Base-by-base conservation (phyloP, 2,888 invertebrate genomes). In the Metalampra italica region DNA sequence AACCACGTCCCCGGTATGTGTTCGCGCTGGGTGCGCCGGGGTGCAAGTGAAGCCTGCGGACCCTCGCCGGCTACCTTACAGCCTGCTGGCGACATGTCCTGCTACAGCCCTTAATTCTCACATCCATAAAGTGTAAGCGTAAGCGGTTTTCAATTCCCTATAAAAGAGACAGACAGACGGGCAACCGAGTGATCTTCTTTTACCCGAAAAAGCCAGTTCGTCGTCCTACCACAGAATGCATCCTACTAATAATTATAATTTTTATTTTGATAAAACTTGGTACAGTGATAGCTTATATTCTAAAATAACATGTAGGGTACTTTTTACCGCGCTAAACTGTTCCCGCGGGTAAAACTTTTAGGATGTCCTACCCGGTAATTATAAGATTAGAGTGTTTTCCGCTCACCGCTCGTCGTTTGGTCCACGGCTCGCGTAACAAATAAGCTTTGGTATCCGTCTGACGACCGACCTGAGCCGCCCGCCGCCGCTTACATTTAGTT, bases 41-140 rank as follows among this genome's bases (percentile, higher is more conserved):
- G 71, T 75, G 71, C 68, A 76, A 88, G 66, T 86, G 86, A 68
- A 53, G 59, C 65, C 57, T 57, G 54, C 52, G 51, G 62, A 58
- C 67, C 68, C 68, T 72, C 74, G 64, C 67, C 68, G 62, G 71
- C 64, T 63, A 64, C 65, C 64, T 64, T 60, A 60, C 57, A 54
- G 66, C 55, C 54, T 57, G 56, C 7, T 5, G 7, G 54, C 51
- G 64, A 64, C 67, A 65, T 66, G 66, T 68, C 54, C 60, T 63
- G 66, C 59, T 54, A 61, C 67, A 60, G 70, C 75, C 71, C 75
- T 76, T 71, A 71, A 76, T 68, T 68, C 63, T 56, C 59, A 53
- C 62, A 56, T 56, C 71, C 68, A 57, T 8, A 71, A 74, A 65
- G 59, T 56, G 71, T 56, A 65, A 65, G 69, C 66, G 59, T 50